Base-by-base conservation (phyloP, 2,888 invertebrate genomes). In the Campoletis raptor region DNA sequence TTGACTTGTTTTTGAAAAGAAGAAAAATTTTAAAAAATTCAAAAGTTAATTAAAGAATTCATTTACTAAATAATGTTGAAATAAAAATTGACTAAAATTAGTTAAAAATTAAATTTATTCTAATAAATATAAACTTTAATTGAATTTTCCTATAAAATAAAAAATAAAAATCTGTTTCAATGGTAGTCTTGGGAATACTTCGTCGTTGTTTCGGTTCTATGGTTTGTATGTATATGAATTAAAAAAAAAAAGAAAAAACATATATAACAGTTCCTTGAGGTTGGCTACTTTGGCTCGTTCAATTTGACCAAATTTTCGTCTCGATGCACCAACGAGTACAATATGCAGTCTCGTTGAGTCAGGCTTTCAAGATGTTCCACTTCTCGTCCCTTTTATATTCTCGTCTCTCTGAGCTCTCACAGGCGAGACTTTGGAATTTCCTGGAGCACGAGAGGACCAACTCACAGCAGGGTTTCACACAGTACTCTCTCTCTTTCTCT, bases 401-500 rank as follows among this genome's bases (percentile, higher is more conserved):
- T 40, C 73, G 52, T 64, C 52, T 66, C 37, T 45, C 37, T 67
- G 24, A 72, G 76, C 83, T 83, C 83, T 83, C 67, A 52, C 74
- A 76, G 66, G 66, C 74, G 82, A 73, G 84, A 87, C 86, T 86
- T 85, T 81, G 87, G 87, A 88, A 88, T 87, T 88, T 85, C 81
- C 66, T 77, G 76, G 24, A 52, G 74, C 69, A 72, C 76, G 82
- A 85, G 67, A 61, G 76, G 66, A 82, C 83, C 69, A 74, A 81
- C 74, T 74, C 57, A 30, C 61, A 79, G 70, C 79, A 79, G 69
- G 40, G 79, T 8, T n/a, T 52, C n/a, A 10, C 52, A 61, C 36
- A 54, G 37, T 15, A 30, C 6, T 52, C 30, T 67, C 52, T 52
- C 52, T 54, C 66, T n/a, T 30, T 66, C 66, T 54, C 81, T 66